Conservation (phyloP, 2,888 invertebrate species). For the Luperina testacea region DNA sequence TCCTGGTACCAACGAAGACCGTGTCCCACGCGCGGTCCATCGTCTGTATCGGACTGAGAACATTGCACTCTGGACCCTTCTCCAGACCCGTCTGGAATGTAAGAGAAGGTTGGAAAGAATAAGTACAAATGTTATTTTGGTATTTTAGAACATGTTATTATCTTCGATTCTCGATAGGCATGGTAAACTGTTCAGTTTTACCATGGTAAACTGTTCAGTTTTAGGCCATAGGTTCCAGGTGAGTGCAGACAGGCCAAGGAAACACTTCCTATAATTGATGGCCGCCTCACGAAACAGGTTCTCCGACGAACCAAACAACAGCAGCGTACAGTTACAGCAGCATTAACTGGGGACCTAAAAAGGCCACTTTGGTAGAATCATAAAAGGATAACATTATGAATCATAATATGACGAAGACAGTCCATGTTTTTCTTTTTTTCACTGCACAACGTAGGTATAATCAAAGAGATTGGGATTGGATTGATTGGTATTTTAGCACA, state of each 20-base stretch:
- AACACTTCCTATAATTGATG: neutral
- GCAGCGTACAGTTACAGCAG: neutral
- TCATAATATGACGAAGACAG: too few species aligned
- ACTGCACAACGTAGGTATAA: too few species aligned
- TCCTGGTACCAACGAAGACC: conserved; percentile 93
- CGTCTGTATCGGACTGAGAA: conserved; percentile 92
- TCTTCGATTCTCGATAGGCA: neutral
- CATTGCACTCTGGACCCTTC: conserved; percentile 87
- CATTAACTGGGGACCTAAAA: neutral
- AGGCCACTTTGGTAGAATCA: too few species aligned
- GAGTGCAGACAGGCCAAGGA: neutral
- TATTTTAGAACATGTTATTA: neutral
- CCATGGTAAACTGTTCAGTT: too few species aligned
- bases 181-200: neutral
- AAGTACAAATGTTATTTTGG: neutral
- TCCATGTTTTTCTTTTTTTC: too few species aligned
- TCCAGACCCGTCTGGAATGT: conserved; percentile 88
- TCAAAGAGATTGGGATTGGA: too few species aligned
- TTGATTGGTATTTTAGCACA: too few species aligned
- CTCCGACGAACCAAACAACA: neutral
- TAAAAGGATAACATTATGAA: too few species aligned
- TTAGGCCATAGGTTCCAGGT: neutral
- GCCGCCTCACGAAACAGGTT: neutral
- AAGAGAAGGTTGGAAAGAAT: neutral
- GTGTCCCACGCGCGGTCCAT: conserved; percentile 93